Evolutionary conservation across 2,113 vertebrate species (phyloP), one percentile per base, ranked within the genome.

Genomic region (Chaenogobius annularis): DNA sequence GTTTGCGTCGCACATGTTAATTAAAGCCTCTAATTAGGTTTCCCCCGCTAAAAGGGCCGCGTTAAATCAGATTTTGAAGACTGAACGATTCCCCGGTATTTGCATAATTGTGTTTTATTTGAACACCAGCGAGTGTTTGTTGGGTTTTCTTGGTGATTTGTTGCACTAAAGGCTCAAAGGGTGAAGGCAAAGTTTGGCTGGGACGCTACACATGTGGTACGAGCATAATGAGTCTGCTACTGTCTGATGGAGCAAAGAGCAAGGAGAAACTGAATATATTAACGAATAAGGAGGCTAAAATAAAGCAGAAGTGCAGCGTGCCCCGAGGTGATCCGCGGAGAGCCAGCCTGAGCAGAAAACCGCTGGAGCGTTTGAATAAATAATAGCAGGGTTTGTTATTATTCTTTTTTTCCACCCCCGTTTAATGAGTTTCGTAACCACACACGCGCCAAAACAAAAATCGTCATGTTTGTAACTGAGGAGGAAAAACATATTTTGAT

Each of bases 21-120:
- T 93, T 93, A 92, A 93, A 90, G 90, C 80, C 78, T 85, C 88
- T 93, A 93, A 92, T 93, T 92, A 90, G 89, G 87, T 92, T 88
- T 83, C 83, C 81, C 37, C 79, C 85, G 82, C 91, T 92, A 90
- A 92, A 92, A 92, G 90, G 55, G 90, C 89, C 63, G 82, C 91
- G 91, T 92, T 92, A 92, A 92, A 89, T 92, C 88, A 89, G 90
- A 90, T 81, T 70, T 87, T 78, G 89, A 90, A 91, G 90, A 89
- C 83, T 82, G 89, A 90, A 91, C 88, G 87, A 90, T 88, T 91
- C 88, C 22, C 78, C 74, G 74, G 81, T 84, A 92, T 91, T 91
- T 89, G 90, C 91, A 91, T 92, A 92, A 92, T 92, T 89, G 91
- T 93, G 89, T 92, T 92, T 91, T 91, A 90, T 87, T 87, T 46